A percentile compares a stretch with the other conserved stretches of the same genome.
Conservation (phyloP, 2,797 vertebrate species). For the Falco biarmicus region DNA sequence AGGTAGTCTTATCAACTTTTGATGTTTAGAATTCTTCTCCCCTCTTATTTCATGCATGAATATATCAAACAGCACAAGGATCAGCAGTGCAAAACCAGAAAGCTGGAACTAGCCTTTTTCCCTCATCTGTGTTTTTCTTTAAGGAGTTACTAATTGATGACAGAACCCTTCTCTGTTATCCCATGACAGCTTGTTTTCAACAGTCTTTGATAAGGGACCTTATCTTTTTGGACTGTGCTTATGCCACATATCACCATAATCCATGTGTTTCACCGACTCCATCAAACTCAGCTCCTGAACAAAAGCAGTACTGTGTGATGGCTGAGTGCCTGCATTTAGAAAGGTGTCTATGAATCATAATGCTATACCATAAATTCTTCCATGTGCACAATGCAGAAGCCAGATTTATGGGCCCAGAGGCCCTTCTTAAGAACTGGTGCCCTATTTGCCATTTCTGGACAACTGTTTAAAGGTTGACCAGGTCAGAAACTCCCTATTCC, state of each 20-base stretch:
- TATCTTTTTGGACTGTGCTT: neutral
- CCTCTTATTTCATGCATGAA: neutral
- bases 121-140: too few relatives aligned
- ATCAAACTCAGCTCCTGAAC: too few relatives aligned
- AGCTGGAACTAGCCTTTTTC: neutral
- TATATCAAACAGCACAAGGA: too few relatives aligned
- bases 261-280: neutral
- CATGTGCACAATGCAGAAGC: too few relatives aligned
- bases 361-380: accelerated
- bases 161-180: neutral
- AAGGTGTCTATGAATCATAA: accelerated
- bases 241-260: accelerated
- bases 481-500: neutral
- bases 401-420: neutral
- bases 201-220: neutral
- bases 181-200: neutral
- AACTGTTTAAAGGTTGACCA: neutral
- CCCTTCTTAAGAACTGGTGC: neutral
- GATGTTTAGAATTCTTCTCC: neutral
- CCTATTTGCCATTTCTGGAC: neutral
- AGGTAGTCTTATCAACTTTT: neutral
- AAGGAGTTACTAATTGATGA: neutral
- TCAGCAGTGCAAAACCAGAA: neutral
- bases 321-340: neutral
- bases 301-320: accelerated